Evolutionary conservation across 2,888 invertebrate genomes (phyloP), one percentile per base, ranked within the genome.

Genomic region (Epirrita christyi): DNA sequence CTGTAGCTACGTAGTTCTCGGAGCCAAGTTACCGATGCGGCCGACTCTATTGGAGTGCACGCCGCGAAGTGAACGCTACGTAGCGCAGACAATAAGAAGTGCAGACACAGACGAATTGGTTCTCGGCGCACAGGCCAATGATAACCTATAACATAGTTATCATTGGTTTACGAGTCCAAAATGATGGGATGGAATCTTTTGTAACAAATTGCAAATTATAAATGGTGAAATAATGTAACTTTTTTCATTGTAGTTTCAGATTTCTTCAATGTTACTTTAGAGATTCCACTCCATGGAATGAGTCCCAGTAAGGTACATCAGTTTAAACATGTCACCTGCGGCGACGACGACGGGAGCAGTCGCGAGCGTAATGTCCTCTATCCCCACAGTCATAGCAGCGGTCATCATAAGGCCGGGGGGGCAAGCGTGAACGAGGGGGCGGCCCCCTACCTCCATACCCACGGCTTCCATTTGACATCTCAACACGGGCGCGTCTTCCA

Each of bases 321-420:
- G 44, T 48, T 32, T 50, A 47, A 52, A 49, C 42, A 47, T 40
- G 63, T 78, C 75, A 92, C 92, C 92, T 92, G 83, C 92, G 88
- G 84, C 94, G 94, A 67, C 95, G 93, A 74, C 96, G 95, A 63
- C 96, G 93, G 56, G 95, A 94, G 85, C 98, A 98, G 83, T 98
- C 97, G 68, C 98, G 94, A 49, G 98, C 98, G 84, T 98, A 98
- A 83, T 98, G 98, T 7, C 98, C 98, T 64, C 97, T 93, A 75
- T 97, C 97, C 36, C 98, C 98, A 86, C 98, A 98, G 80, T 98
- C 98, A 80, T 98, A 98, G 86, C 98, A 98, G 62, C 97, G 95
- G 88, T 98, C 98, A 75, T 97, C 97, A 8, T 97, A 97, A 70
- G 97, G 96, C 76, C 97, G 96, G 14, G 97, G 96, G n/a, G 95